Evolutionary conservation across 2,888 invertebrate species (phyloP).

Genomic region (Operophtera brumata): DNA sequence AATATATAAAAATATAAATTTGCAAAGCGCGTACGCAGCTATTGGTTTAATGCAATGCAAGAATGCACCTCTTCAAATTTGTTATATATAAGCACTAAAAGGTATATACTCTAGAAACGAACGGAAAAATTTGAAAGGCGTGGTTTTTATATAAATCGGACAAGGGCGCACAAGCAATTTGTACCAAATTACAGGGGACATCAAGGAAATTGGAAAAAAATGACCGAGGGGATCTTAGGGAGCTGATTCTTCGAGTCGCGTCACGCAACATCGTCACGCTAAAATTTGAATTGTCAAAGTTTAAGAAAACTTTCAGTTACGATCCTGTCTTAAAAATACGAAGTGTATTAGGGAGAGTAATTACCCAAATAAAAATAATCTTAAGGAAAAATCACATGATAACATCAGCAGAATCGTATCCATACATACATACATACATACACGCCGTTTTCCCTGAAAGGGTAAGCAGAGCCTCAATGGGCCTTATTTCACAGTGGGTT

Average conservation of each 20-base stretch:
- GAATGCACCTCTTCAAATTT: neutral
- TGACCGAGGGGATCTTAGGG: constrained; percentile 29
- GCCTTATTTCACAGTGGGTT: no score
- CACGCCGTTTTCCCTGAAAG: no score
- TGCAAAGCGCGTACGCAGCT: no score
- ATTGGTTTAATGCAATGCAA: no score
- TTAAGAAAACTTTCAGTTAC: neutral
- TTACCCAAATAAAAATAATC: no score
- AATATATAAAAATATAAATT: no score
- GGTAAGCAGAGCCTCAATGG: no score
- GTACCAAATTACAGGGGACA: constrained; percentile 36
- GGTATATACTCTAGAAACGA: constrained; percentile 4
- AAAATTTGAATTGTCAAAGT: constrained; percentile 10
- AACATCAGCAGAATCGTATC: no score
- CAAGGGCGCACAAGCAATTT: constrained; percentile 36
- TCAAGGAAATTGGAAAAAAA: constrained; percentile 40
- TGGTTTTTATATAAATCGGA: constrained; percentile 28
- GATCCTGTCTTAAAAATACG: no score
- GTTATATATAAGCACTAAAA: neutral
- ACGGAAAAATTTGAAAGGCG: constrained; percentile 21
- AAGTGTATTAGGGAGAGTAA: no score
- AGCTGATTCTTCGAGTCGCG: constrained; percentile 28
- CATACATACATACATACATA: no score
- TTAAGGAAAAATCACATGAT: no score
- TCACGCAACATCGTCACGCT: constrained; percentile 15